These are phyloP conservation scores for Serripes groenlandicus DNA, from an alignment of 2,888 invertebrate species.

Conservation along the genomic window DNA sequence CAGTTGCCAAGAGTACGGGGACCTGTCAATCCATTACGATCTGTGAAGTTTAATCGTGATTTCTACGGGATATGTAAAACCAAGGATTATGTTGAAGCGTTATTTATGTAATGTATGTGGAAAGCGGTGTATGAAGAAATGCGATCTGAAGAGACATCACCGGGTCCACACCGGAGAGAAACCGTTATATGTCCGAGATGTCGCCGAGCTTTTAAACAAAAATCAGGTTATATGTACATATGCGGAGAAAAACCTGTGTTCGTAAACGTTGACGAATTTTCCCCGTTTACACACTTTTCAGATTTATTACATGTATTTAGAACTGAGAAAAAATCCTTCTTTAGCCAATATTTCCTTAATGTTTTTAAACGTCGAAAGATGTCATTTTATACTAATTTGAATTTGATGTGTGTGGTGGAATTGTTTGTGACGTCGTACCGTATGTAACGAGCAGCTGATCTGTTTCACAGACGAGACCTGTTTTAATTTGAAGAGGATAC, in stretches of 20 bases:
- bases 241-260: background rate
- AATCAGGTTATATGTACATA: constrained; percentile 9
- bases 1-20: background rate
- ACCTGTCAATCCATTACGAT: constrained; percentile 40
- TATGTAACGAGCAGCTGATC: too few species aligned
- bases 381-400: too few species aligned
- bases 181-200: constrained; percentile 45
- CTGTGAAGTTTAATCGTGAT: constrained; percentile 48
- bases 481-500: too few species aligned
- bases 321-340: too few species aligned
- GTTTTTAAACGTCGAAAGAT: too few species aligned
- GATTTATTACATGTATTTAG: too few species aligned
- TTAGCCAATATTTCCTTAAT: too few species aligned
- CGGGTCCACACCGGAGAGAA: constrained; percentile 53
- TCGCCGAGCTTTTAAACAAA: constrained; percentile 29
- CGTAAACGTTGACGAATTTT: too few species aligned
- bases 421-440: too few species aligned
- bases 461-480: too few species aligned
- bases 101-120: constrained; percentile 54
- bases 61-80: constrained; percentile 50
- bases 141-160: constrained; percentile 43
- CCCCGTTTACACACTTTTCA: too few species aligned
- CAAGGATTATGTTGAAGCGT: constrained; percentile 48
- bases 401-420: too few species aligned
- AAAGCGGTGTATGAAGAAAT: constrained; percentile 38